phyloP scores from a whole-genome alignment of 2,888 invertebrate genomes.

The Pomacea canaliculata region DNA sequence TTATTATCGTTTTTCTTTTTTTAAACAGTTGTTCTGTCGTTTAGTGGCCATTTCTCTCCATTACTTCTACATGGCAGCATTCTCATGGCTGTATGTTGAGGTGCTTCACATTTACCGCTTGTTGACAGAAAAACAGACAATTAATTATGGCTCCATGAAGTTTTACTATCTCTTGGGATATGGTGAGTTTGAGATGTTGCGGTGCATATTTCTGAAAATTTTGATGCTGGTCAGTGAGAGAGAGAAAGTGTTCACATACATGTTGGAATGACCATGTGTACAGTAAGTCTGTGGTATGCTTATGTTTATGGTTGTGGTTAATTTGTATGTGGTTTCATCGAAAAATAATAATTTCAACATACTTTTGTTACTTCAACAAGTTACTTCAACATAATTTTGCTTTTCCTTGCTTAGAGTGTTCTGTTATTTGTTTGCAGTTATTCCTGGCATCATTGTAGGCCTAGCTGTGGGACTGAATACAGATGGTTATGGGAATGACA shows the following conservation, averaged over 20 bases:
- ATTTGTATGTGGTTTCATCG: too few species aligned
- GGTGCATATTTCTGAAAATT: too few species aligned
- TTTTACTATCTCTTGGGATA: constrained; percentile 94
- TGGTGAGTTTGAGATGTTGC: constrained; percentile 73
- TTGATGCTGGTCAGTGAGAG: too few species aligned
- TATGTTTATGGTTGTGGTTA: too few species aligned
- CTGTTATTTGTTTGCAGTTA: constrained; percentile 52
- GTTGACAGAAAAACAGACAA: constrained; percentile 94
- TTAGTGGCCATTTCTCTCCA: constrained; percentile 90
- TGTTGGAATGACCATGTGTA: too few species aligned
- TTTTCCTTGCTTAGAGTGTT: too few species aligned
- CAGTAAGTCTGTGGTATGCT: too few species aligned
- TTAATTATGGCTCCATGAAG: constrained; percentile 92
- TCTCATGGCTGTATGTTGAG: constrained; percentile 93
- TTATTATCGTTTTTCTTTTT: neutral
- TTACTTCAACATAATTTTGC: too few species aligned
- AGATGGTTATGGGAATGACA: constrained; percentile 93
- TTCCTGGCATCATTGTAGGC: constrained; percentile 89
- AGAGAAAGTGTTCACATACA: too few species aligned
- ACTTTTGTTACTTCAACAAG: too few species aligned
- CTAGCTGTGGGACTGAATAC: constrained; percentile 92
- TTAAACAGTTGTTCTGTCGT: constrained; percentile 83
- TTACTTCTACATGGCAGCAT: constrained; percentile 91
- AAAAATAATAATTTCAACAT: too few species aligned
- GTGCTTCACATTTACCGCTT: constrained; percentile 93